Evolutionary conservation across 2,888 invertebrate genomes (phyloP), one percentile per base, ranked within the genome.

Genomic region (Cephus sareptanus): DNA sequence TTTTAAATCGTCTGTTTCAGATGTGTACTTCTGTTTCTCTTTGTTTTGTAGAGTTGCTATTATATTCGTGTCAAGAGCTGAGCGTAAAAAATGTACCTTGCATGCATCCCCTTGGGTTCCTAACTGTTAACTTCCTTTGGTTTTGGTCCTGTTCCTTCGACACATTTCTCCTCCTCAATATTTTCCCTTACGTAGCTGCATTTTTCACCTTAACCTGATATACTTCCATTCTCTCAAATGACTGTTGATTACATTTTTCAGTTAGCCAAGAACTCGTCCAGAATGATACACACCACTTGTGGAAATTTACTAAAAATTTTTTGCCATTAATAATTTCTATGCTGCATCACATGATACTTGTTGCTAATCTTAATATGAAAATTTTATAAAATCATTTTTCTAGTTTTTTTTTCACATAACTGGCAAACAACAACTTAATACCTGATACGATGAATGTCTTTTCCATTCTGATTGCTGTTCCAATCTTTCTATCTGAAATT

Each of bases 91-190:
- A 74, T 76, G 23, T 76, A 82, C 85, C 87, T 83, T 87, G 89
- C 89, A 89, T 89, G 89, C 83, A 83, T 87, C 87, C 87, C 83
- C 82, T 56, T 87, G 86, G 88, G 79, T 85, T 87, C 87, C 88
- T 87, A 88, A 88, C 85, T 86, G 78, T 86, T 86, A 87, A 86
- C 84, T 86, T 81, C 81, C 80, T 81, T 83, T 85, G 85, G 86
- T 83, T 83, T 83, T 85, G 86, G 86, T 85, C 81, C 82, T 81
- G 80, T 76, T 85, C 75, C 56, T 56, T 56, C 15, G 23, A 56
- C 6, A 15, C 15, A 15, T 56, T 56, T 56, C 80, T 77, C 81
- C 82, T 83, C 77, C 76, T 76, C 79, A 37, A 75, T 81, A 80
- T 79, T 81, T 78, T 71, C 31, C 56, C 31, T 71, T 71, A 12